Evolutionary conservation across 2,797 vertebrate species (phyloP).

Genomic region (Epinephelus malabaricus): DNA sequence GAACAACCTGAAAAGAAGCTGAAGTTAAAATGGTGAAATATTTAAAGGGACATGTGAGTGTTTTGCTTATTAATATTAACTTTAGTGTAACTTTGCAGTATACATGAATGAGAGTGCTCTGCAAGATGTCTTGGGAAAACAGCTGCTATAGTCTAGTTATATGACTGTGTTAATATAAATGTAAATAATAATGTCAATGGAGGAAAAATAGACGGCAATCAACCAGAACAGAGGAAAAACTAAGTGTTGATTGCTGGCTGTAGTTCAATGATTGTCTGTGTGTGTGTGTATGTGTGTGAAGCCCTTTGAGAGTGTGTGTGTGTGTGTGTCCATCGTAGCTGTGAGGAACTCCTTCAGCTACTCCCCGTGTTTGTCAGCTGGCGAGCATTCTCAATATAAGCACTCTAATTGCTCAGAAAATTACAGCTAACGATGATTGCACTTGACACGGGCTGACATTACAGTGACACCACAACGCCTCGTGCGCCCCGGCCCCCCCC

Average conservation of each 20-base stretch:
- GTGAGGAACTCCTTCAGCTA: conserved; percentile 76
- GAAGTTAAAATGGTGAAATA: not conserved
- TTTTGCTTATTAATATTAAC: not conserved
- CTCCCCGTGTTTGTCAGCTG: conserved; percentile 79
- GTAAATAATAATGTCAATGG: not conserved
- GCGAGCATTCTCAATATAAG: conserved; percentile 88
- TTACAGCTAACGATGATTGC: conserved; percentile 87
- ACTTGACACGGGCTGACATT: conserved; percentile 88
- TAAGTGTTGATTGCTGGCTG: conserved; percentile 38
- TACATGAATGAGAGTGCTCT: not conserved
- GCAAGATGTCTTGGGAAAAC: not conserved
- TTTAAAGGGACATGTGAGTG: not conserved
- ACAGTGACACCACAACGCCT: conserved; percentile 77
- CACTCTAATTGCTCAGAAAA: conserved; percentile 92
- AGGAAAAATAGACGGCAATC: not conserved
- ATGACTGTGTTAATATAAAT: not conserved
- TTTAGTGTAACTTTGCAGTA: not conserved
- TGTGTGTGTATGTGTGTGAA: conserved; percentile 26
- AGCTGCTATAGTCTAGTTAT: not conserved
- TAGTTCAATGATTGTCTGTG: conserved; percentile 23
- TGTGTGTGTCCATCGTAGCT: conserved; percentile 54
- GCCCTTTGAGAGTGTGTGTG: not conserved
- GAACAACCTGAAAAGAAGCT: too few species aligned
- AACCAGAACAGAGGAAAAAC: not conserved
- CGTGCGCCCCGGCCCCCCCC: conserved; percentile 22